phyloP scores from a whole-genome alignment of 2,888 invertebrate genomes.

The Pharmacophagus antenor region DNA sequence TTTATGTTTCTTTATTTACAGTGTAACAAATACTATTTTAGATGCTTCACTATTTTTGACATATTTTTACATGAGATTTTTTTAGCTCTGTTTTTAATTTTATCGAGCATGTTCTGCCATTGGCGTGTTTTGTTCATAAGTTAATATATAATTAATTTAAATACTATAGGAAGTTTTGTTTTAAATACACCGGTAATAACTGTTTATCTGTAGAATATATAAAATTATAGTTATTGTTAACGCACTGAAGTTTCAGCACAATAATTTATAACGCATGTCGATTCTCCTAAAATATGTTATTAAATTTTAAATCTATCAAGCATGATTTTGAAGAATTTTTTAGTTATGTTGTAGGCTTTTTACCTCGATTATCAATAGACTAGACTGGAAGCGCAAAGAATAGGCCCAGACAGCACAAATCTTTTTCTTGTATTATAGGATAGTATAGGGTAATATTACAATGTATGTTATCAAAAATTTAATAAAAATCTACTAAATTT shows the following conservation, averaged over 20 bases:
- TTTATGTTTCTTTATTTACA: constrained; percentile 4
- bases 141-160: too few relatives aligned
- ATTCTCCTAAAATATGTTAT: neutral
- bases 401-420: too few relatives aligned
- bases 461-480: too few relatives aligned
- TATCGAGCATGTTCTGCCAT: constrained; percentile 17
- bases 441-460: too few relatives aligned
- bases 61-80: constrained; percentile 1
- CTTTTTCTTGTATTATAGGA: neutral
- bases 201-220: constrained; percentile 11
- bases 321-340: constrained; percentile 4
- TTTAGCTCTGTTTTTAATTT: constrained; percentile 14
- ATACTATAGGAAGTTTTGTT: too few relatives aligned
- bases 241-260: constrained; percentile 9
- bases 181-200: neutral
- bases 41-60: constrained; percentile 4
- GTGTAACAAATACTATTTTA: constrained; percentile 5
- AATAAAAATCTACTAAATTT: too few relatives aligned
- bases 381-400: neutral
- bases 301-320: constrained; percentile 5
- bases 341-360: neutral
- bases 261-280: constrained; percentile 10
- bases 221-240: constrained; percentile 6
- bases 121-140: too few relatives aligned
- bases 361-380: neutral